These are phyloP conservation scores for Monopis laevigella DNA, from an alignment of 2,888 invertebrate species.

Conservation along the genomic window DNA sequence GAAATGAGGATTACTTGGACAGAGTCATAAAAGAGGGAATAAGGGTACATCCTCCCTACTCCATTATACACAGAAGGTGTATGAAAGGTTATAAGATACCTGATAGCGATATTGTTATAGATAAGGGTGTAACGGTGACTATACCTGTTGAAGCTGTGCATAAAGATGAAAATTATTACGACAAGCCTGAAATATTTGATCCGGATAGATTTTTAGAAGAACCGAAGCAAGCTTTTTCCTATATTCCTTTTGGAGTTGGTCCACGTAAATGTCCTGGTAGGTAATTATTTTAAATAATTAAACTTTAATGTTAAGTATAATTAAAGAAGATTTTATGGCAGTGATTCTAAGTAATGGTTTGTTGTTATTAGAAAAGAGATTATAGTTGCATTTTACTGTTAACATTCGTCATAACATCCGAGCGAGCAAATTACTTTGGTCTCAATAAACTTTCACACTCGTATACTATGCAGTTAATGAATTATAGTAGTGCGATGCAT, in stretches of 20 bases:
- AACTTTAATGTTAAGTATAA: too few relatives aligned
- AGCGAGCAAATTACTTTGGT: too few relatives aligned
- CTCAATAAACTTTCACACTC: too few relatives aligned
- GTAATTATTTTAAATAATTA: too few relatives aligned
- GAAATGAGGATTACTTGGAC: constrained; percentile 35
- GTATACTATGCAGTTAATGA: too few relatives aligned
- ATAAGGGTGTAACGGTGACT: constrained; percentile 43
- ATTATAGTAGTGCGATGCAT: too few relatives aligned
- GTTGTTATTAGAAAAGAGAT: too few relatives aligned
- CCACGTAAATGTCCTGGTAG: constrained; percentile 24
- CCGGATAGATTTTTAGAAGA: constrained; percentile 45
- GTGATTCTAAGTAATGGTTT: too few relatives aligned
- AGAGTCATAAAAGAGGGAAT: constrained; percentile 46
- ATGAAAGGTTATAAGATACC: constrained; percentile 42
- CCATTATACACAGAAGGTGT: constrained; percentile 46
- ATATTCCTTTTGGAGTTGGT: constrained; percentile 52
- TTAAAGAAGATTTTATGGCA: too few relatives aligned
- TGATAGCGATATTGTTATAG: constrained; percentile 38
- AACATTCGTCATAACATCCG: too few relatives aligned
- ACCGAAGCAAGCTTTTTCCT: constrained; percentile 31
- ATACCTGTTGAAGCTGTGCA: constrained; percentile 49
- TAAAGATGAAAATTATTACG: constrained; percentile 38
- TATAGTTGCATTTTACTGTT: too few relatives aligned
- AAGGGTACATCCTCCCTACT: constrained; percentile 48
- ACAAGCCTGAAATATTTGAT: constrained; percentile 36